Percentiles rank a stretch among this genome's conserved stretches.
These are phyloP conservation scores for Lytechinus pictus DNA, from an alignment of 35 echinoderm and acorn worm species.

Conservation along the genomic window DNA sequence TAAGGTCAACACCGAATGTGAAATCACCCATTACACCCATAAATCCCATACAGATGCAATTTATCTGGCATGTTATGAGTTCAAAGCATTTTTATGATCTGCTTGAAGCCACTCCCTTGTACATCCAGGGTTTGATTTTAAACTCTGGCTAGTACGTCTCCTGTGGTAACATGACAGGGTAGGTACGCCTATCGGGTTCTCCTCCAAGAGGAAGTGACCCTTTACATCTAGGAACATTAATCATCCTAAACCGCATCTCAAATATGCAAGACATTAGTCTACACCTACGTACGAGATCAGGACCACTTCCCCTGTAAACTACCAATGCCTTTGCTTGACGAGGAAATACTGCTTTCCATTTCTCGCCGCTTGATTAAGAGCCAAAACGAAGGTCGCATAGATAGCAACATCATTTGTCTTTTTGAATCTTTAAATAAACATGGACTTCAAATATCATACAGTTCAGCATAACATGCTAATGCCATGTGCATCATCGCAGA, in stretches of 20 bases:
- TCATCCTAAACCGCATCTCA: slow-evolving; percentile 33
- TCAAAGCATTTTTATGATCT: not conserved
- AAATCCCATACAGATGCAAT: no score
- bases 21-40: no score
- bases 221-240: slow-evolving; percentile 38
- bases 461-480: not conserved
- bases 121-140: not conserved
- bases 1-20: no score
- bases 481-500: not conserved
- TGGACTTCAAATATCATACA: not conserved
- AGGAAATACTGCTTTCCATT: slow-evolving; percentile 28
- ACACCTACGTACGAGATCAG: slow-evolving; percentile 19
- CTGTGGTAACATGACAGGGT: slow-evolving; percentile 19
- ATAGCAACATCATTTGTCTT: not conserved
- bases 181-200: not conserved
- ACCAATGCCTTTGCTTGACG: not conserved
- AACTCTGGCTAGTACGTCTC: not conserved
- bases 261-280: slow-evolving; percentile 19
- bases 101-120: not conserved
- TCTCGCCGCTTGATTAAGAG: not conserved
- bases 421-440: not conserved
- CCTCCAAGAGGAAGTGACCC: slow-evolving; percentile 20
- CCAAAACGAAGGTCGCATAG: not conserved
- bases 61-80: not conserved
- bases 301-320: not conserved